phyloP scores from a whole-genome alignment of 1,140 invertebrate genomes.

The Drosophila azteca region DNA sequence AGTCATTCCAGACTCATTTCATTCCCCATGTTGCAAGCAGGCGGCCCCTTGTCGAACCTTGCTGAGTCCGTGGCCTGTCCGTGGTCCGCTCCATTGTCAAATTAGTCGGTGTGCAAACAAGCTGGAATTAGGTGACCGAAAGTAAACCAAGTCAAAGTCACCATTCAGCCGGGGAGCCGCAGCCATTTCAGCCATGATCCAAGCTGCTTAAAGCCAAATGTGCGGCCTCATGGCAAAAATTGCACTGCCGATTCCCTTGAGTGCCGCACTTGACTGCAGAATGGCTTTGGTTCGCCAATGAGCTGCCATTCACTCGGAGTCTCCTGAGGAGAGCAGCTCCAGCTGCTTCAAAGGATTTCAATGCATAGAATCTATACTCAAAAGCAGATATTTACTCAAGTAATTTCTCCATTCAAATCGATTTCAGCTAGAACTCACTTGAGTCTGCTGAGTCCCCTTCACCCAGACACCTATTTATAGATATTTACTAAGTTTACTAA shows the following conservation, averaged over 20 bases:
- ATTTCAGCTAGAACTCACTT: too few relatives aligned
- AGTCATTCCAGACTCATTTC: constrained; percentile 1
- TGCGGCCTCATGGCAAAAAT: constrained; percentile 22
- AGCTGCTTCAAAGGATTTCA: too few relatives aligned
- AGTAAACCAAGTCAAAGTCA: constrained; percentile 75
- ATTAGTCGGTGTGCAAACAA: constrained; percentile 69
- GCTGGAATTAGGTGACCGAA: constrained; percentile 72
- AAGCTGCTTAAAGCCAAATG: constrained; percentile 46
- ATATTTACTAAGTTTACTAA: constrained; percentile 19
- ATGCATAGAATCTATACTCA: too few relatives aligned
- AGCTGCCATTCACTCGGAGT: background rate
- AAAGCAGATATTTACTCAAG: too few relatives aligned
- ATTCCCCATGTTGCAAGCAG: constrained; percentile 69
- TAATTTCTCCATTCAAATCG: too few relatives aligned
- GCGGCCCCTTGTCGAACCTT: constrained; percentile 40
- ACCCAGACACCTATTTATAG: too few relatives aligned
- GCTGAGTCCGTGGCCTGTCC: too few relatives aligned
- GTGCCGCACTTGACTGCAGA: constrained; percentile 17
- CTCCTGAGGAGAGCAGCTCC: too few relatives aligned
- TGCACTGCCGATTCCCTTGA: constrained; percentile 27
- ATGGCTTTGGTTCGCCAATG: constrained; percentile 6
- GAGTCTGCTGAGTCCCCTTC: too few relatives aligned
- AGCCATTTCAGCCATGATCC: constrained; percentile 23
- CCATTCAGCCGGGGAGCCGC: constrained; percentile 14
- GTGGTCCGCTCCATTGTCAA: constrained; percentile 58